A percentile compares a stretch with the other conserved stretches of the same genome.
phyloP scores from a whole-genome alignment of 2,113 vertebrate genomes.

The Alouatta palliata region DNA sequence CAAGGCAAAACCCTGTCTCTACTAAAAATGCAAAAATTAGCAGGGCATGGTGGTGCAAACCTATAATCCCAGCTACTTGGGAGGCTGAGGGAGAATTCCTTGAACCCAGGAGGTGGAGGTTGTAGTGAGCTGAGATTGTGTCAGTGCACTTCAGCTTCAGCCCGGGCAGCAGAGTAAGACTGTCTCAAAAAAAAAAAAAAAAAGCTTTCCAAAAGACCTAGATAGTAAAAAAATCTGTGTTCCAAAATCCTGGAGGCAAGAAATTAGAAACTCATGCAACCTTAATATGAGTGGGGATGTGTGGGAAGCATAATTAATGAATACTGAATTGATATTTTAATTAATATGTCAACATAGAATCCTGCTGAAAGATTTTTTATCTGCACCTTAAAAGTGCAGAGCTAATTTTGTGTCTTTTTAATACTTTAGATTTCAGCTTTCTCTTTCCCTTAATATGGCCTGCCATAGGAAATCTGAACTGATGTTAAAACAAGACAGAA shows the following conservation, averaged over 20 bases:
- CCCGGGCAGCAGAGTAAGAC: too few relatives aligned
- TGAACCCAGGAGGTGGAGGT: too few relatives aligned
- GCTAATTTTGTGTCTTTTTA: not conserved
- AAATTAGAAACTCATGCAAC: not conserved
- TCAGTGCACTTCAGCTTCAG: too few relatives aligned
- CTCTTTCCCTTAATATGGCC: not conserved
- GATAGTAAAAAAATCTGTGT: not conserved
- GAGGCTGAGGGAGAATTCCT: too few relatives aligned
- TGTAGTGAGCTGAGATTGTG: too few relatives aligned
- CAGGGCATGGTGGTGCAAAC: too few relatives aligned
- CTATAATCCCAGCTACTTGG: too few relatives aligned
- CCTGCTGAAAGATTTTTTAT: not conserved
- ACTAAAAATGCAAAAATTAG: too few relatives aligned
- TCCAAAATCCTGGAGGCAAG: not conserved
- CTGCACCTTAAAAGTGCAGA: not conserved
- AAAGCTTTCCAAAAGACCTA: not conserved
- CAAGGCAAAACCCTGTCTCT: too few relatives aligned
- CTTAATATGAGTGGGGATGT: not conserved
- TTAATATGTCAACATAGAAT: not conserved
- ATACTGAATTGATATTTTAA: not conserved
- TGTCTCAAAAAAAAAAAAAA: too few relatives aligned
- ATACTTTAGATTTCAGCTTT: not conserved
- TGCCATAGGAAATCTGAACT: not conserved
- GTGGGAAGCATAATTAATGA: not conserved
- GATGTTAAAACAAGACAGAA: not conserved